Evolutionary conservation across 2,888 invertebrate genomes (phyloP), one percentile per base, ranked within the genome.

Genomic region (Brenthis daphne): DNA sequence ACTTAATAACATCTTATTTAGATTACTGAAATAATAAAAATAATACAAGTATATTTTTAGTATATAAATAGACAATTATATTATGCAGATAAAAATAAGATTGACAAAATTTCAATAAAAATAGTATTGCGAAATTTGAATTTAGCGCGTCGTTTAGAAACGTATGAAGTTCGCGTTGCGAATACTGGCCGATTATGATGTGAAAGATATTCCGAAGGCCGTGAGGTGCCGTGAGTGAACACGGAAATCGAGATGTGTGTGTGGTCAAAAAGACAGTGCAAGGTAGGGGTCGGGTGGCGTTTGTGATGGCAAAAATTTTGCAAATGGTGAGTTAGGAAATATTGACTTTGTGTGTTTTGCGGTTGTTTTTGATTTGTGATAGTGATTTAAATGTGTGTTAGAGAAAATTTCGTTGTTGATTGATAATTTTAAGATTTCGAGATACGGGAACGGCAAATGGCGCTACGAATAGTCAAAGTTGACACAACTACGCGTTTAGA

Each of bases 241-340:
- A 92, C 93, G 91, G 91, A 90, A 92, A 91, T 91, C 90, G 92
- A 92, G 93, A 93, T 92, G 92, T 91, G 92, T 92, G 93, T 93
- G 93, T 93, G 93, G 93, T 93, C 93, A 92, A 92, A 94, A 94
- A 94, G 94, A 94, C 94, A 94, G 94, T 94, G 95, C 94, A 95
- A 94, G 94, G 94, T 94, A 94, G 95, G 95, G 94, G 95, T 94
- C 95, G 95, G 94, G 95, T 95, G 95, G 95, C 95, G 94, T 94
- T 93, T 95, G 95, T 95, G 94, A 95, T 95, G 95, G 95, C 95
- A 95, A 95, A 95, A 94, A 89, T 94, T 94, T 95, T 94, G 94
- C 94, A 94, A 95, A 94, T 95, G 95, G 95, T 95, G 94, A 95
- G 95, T 95, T 93, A 93, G 93, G 92, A 89, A 86, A 82, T 88